Percentiles rank a stretch among this genome's conserved stretches.
phyloP scores from a whole-genome alignment of 2,888 invertebrate genomes.

The Tridacna gigas region DNA sequence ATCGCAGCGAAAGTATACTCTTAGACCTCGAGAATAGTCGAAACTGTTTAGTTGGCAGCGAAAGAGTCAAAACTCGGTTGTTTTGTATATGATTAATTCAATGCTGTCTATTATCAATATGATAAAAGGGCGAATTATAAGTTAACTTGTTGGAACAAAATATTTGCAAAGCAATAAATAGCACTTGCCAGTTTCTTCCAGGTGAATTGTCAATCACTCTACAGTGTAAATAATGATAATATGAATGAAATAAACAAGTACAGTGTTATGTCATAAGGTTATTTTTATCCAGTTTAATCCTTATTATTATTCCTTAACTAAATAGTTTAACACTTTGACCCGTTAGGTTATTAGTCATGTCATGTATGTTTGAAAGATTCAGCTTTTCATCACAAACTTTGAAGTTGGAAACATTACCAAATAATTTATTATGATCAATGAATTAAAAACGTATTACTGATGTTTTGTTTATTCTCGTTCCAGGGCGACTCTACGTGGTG shows the following conservation, averaged over 20 bases:
- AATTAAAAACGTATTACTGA: background rate
- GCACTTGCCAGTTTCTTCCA: slow-evolving; percentile 11
- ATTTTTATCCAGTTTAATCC: slow-evolving; percentile 12
- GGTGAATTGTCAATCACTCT: background rate
- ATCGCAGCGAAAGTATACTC: no score
- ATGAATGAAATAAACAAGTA: background rate
- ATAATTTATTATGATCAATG: no score
- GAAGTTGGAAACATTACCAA: no score
- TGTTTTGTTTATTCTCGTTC: slow-evolving; percentile 35
- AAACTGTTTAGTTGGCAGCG: no score
- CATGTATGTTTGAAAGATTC: no score
- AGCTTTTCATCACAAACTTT: no score
- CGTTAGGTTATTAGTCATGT: no score
- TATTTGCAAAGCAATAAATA: background rate
- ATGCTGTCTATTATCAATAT: no score
- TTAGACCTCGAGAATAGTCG: no score
- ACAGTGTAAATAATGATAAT: slow-evolving; percentile 8
- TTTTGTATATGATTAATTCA: no score
- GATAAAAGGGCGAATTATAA: background rate
- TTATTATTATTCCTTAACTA: slow-evolving; percentile 18
- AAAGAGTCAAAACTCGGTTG: no score
- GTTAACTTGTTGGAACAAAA: background rate
- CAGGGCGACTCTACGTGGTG: slow-evolving; percentile 82
- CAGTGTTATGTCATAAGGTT: slow-evolving; percentile 1
- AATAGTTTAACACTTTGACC: background rate